phyloP scores from a whole-genome alignment of 2,888 invertebrate species.

The Rhopalosiphum nymphaeae region DNA sequence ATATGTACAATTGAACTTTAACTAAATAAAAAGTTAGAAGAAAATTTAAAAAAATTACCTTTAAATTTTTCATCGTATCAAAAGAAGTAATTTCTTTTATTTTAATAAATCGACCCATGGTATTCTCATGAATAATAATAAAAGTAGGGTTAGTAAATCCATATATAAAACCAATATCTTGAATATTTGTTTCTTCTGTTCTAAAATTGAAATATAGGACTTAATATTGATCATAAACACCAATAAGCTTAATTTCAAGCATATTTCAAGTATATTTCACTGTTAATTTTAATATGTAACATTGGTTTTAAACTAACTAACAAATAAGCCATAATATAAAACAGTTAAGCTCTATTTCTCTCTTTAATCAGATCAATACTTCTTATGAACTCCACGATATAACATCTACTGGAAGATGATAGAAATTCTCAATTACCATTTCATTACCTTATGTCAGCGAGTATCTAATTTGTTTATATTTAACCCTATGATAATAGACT shows the following conservation, averaged over 20 bases:
- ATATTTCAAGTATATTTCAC: background rate
- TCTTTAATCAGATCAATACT: background rate
- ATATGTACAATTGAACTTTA: constrained; percentile 24
- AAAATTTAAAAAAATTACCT: constrained; percentile 70
- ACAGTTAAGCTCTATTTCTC: background rate
- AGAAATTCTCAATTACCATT: background rate
- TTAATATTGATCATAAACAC: constrained; percentile 67
- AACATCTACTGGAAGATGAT: background rate
- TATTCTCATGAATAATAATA: constrained; percentile 93
- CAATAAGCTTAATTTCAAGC: background rate
- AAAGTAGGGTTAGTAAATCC: constrained; percentile 94
- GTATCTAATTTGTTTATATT: background rate
- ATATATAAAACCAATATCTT: constrained; percentile 95
- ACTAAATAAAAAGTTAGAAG: background rate
- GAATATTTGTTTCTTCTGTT: constrained; percentile 94
- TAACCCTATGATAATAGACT: background rate
- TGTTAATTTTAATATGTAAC: background rate
- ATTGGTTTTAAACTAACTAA: background rate
- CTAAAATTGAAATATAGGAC: constrained; percentile 71
- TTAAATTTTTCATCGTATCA: too few relatives aligned
- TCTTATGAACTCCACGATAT: background rate
- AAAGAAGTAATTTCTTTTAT: constrained; percentile 86
- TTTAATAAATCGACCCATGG: constrained; percentile 94
- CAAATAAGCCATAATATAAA: background rate
- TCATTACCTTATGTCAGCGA: background rate